phyloP scores from a whole-genome alignment of 1,140 invertebrate genomes.

The Ceratosolen solmsi region DNA sequence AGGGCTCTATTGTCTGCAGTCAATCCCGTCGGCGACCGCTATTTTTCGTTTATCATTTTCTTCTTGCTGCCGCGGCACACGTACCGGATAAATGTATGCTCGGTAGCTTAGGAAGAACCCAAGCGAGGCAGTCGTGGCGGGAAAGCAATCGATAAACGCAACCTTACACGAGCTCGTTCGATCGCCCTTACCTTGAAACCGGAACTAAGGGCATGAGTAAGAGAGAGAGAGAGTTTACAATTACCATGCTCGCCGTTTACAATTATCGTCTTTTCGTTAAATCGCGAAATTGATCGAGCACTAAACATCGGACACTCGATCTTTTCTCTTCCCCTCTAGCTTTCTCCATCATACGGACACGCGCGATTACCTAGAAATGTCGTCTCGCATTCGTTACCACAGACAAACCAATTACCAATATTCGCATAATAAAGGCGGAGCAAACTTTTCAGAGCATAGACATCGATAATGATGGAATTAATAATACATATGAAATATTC shows the following conservation, averaged over 20 bases:
- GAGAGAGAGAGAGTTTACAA: neutral
- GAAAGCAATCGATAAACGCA: neutral
- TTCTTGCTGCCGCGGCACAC: neutral
- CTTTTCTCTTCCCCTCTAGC: no score
- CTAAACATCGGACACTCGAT: neutral
- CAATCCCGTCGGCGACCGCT: neutral
- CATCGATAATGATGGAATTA: neutral
- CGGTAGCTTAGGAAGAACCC: neutral
- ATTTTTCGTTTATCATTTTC: neutral
- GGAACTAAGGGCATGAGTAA: neutral
- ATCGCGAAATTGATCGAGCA: neutral
- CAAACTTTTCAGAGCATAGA: neutral
- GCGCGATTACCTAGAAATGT: no score
- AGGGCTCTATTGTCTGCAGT: neutral
- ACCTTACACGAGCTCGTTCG: neutral
- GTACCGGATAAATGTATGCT: neutral
- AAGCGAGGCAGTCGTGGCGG: neutral
- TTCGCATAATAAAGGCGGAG: no score
- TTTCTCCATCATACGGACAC: neutral
- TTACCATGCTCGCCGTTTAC: neutral
- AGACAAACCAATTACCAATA: no score
- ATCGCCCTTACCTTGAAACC: neutral
- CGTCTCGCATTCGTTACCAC: no score
- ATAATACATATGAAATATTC: conserved; percentile 5
- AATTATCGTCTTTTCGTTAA: neutral